A percentile compares a stretch with the other conserved stretches of the same genome.
Conservation (phyloP, 2,888 invertebrate genomes). For the Augiades crinisus region DNA sequence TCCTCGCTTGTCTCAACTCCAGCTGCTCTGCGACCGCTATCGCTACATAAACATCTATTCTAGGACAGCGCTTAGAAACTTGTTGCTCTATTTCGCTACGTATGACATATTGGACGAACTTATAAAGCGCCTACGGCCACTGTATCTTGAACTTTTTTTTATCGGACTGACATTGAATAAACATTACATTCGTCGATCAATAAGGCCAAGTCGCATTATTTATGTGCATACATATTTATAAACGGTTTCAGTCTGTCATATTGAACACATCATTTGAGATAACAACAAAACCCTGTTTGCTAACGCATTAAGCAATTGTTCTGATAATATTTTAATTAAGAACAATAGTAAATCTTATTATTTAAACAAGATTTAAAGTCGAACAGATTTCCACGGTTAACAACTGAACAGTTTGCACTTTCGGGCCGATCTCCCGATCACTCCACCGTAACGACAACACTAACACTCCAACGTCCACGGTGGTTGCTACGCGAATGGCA, state of each 20-base stretch:
- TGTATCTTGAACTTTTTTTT: conserved; percentile 11
- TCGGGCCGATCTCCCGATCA: conserved; percentile 18
- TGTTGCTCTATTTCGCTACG: conserved; percentile 22
- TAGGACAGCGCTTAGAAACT: conserved; percentile 38
- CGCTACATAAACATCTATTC: conserved; percentile 46
- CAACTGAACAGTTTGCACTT: conserved; percentile 33
- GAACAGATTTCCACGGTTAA: conserved; percentile 53
- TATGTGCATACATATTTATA: conserved; percentile 25
- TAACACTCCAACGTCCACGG: conserved; percentile 38
- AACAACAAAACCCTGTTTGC: conserved; percentile 46
- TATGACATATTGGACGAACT: conserved; percentile 9
- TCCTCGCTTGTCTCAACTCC: conserved; percentile 57
- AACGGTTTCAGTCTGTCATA: conserved; percentile 34
- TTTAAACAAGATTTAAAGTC: conserved; percentile 44
- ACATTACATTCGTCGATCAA: conserved; percentile 20
- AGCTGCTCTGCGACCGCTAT: conserved; percentile 48
- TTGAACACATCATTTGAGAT: conserved; percentile 43
- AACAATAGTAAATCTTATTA: conserved; percentile 37
- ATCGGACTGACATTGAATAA: conserved; percentile 21
- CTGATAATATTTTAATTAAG: conserved; percentile 31
- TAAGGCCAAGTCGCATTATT: conserved; percentile 25
- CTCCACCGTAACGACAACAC: conserved; percentile 29
- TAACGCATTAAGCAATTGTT: conserved; percentile 46
- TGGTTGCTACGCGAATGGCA: conserved; percentile 40
- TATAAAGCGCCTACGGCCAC: conserved; percentile 8